Evolutionary conservation across 1,140 invertebrate species (phyloP).

Genomic region (Whitmania pigra): DNA sequence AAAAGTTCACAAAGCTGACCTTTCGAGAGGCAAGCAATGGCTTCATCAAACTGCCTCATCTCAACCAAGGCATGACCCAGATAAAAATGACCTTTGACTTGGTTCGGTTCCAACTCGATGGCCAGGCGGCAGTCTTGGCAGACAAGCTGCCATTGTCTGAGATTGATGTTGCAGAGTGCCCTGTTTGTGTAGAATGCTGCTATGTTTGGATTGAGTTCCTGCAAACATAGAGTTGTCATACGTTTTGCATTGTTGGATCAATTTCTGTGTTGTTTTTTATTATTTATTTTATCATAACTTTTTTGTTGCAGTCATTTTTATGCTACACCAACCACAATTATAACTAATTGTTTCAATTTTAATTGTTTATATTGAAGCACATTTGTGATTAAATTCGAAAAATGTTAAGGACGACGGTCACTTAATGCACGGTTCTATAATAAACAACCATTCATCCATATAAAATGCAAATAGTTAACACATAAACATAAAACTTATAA

Average conservation of each 20-base stretch:
- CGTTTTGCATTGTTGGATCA: no score
- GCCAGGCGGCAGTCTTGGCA: conserved; percentile 60
- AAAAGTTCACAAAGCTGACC: conserved; percentile 45
- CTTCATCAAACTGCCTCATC: conserved; percentile 74
- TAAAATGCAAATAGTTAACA: no score
- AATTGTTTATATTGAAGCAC: no score
- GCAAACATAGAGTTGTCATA: neutral
- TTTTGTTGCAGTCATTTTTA: no score
- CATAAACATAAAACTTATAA: neutral
- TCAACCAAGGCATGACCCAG: conserved; percentile 77
- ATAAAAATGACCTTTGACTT: conserved; percentile 91
- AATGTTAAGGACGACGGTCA: no score
- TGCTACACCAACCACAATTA: no score
- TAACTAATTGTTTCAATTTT: no score
- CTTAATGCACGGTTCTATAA: no score
- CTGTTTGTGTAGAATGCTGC: conserved; percentile 88
- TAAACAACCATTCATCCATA: no score
- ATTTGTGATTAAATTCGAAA: no score
- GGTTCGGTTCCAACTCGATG: conserved; percentile 47
- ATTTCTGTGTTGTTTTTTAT: no score
- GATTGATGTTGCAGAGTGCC: conserved; percentile 71
- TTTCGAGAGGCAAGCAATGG: conserved; percentile 84
- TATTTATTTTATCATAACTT: no score
- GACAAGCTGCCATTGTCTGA: conserved; percentile 75
- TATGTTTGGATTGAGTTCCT: conserved; percentile 62